Evolutionary conservation across 2,888 invertebrate species (phyloP).

Genomic region (Polylopha cassiicola): DNA sequence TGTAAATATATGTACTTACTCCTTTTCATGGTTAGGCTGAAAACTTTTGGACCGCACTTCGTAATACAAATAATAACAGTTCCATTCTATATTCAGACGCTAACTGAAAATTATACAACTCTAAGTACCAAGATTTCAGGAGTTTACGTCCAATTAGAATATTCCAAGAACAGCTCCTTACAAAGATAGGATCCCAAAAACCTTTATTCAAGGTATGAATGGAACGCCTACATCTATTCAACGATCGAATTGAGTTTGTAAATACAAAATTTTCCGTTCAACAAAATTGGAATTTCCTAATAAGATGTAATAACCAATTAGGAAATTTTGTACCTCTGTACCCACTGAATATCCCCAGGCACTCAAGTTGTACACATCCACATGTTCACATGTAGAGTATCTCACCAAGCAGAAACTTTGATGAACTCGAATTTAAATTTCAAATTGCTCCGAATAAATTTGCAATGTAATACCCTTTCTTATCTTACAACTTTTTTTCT

Average conservation of each 20-base stretch:
- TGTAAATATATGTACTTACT: too few species aligned
- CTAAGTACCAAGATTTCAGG: too few species aligned
- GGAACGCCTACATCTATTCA: constrained; percentile 2
- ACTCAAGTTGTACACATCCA: constrained; percentile 34
- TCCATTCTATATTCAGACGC: too few species aligned
- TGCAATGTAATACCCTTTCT: constrained; percentile 56
- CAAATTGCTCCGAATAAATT: constrained; percentile 66
- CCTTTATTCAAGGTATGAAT: neutral
- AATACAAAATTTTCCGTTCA: constrained; percentile 13
- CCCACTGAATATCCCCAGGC: constrained; percentile 20
- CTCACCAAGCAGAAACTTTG: constrained; percentile 54
- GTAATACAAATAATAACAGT: too few species aligned
- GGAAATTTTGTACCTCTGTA: constrained; percentile 29
- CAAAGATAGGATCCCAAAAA: neutral
- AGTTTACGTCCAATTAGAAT: too few species aligned
- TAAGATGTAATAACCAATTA: constrained; percentile 37
- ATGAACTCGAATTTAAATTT: constrained; percentile 69
- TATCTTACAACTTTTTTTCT: constrained; percentile 47
- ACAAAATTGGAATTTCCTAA: constrained; percentile 26
- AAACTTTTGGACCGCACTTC: too few species aligned
- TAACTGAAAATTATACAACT: too few species aligned
- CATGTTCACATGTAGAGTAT: constrained; percentile 44
- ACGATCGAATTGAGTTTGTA: constrained; percentile 1
- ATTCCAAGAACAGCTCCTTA: too few species aligned
- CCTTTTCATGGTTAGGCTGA: too few species aligned